Evolutionary conservation across 2,888 invertebrate genomes (phyloP).

Genomic region (Limnephilus rhombicus): DNA sequence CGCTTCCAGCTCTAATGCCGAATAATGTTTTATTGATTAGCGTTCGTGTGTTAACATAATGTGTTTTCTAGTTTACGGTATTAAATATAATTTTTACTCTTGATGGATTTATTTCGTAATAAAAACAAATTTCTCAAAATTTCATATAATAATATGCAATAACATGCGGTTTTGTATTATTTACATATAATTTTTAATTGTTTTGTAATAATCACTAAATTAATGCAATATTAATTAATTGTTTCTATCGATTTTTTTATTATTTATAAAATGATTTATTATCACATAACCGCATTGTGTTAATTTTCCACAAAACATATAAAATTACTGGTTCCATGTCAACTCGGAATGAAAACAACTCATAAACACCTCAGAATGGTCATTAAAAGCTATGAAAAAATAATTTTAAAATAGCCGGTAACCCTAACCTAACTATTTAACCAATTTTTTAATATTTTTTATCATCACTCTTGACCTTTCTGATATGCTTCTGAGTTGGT

Average conservation of each 20-base stretch:
- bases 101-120: background rate
- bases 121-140: background rate
- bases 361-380: no score
- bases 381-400: no score
- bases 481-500: no score
- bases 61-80: background rate
- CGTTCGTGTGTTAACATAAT: background rate
- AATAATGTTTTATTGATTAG: background rate
- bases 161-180: background rate
- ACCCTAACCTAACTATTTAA: no score
- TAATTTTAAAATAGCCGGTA: no score
- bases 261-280: no score
- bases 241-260: no score
- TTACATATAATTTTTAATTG: background rate
- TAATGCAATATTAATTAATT: no score
- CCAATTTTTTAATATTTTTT: no score
- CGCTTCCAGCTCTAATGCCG: constrained; percentile 1
- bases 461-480: no score
- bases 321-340: background rate
- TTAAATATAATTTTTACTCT: background rate
- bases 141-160: background rate
- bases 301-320: background rate
- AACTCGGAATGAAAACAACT: no score
- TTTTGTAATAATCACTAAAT: no score
- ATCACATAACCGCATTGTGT: background rate